Evolutionary conservation across 1,140 invertebrate species (phyloP).

Genomic region (Hermetia illucens): DNA sequence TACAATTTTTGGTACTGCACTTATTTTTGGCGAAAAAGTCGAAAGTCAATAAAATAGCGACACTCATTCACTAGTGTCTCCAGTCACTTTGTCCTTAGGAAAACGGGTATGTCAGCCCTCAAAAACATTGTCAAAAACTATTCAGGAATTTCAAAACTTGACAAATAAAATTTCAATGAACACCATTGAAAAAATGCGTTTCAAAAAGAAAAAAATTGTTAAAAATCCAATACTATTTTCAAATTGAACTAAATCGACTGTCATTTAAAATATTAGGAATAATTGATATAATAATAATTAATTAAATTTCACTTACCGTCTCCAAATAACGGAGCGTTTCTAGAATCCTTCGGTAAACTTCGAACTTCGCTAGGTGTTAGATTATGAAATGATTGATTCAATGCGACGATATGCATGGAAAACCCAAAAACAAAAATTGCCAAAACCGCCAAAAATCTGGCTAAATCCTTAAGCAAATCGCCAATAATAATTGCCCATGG

Average conservation of each 20-base stretch:
- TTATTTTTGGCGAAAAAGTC: too few relatives aligned
- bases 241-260: slow-evolving; percentile 4
- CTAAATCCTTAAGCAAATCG: slow-evolving; percentile 81
- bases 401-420: slow-evolving; percentile 90
- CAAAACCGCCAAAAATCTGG: slow-evolving; percentile 89
- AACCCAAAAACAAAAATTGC: slow-evolving; percentile 97
- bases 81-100: too few relatives aligned
- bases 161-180: background rate
- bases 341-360: slow-evolving; percentile 34
- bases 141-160: slow-evolving; percentile 23
- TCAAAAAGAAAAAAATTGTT: slow-evolving; percentile 11
- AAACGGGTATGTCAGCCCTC: too few relatives aligned
- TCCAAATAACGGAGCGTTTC: slow-evolving; percentile 39
- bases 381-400: slow-evolving; percentile 84
- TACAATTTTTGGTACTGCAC: too few relatives aligned
- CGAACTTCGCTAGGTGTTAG: slow-evolving; percentile 36
- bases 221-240: slow-evolving; percentile 19
- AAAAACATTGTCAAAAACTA: too few relatives aligned
- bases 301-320: slow-evolving; percentile 48
- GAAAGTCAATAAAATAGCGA: too few relatives aligned
- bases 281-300: background rate
- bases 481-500: slow-evolving; percentile 93
- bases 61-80: too few relatives aligned
- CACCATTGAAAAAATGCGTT: slow-evolving; percentile 9
- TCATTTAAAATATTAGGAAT: background rate